Percentiles rank a stretch among this genome's conserved stretches.
Conservation (phyloP, 2,888 invertebrate species). For the Limnephilus lunatus region DNA sequence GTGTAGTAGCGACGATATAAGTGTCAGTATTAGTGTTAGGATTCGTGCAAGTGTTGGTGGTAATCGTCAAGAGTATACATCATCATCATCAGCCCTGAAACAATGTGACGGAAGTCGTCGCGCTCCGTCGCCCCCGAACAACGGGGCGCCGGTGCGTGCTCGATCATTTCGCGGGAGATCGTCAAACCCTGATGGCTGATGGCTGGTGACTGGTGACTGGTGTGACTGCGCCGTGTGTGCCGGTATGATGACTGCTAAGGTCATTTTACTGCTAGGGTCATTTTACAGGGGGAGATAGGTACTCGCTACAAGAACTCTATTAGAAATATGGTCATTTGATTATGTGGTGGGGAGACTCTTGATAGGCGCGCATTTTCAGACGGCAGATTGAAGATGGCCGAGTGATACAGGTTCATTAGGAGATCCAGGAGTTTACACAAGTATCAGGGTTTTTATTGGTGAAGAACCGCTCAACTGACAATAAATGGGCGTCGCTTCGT, state of each 20-base stretch:
- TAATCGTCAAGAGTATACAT: background rate
- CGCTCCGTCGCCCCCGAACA: slow-evolving; percentile 30
- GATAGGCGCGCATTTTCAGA: background rate
- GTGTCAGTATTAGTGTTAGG: background rate
- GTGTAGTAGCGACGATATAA: background rate
- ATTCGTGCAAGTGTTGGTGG: background rate
- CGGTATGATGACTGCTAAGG: background rate
- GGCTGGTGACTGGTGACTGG: background rate
- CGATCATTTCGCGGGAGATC: slow-evolving; percentile 19
- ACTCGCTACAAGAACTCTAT: background rate
- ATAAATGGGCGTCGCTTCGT: no score
- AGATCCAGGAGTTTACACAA: background rate
- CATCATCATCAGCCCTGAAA: slow-evolving; percentile 30
- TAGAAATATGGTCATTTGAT: background rate
- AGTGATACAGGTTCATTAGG: no score
- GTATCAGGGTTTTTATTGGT: background rate
- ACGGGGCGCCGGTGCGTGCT: slow-evolving; percentile 23
- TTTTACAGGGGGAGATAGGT: background rate
- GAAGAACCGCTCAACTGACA: background rate
- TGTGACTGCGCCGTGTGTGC: background rate
- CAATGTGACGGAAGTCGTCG: slow-evolving; percentile 35
- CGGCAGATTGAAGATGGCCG: background rate
- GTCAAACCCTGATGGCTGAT: slow-evolving; percentile 32
- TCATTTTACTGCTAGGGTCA: background rate
- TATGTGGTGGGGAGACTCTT: background rate